Base-by-base conservation (phyloP, 2,797 vertebrate species). In the Chanos chanos region DNA sequence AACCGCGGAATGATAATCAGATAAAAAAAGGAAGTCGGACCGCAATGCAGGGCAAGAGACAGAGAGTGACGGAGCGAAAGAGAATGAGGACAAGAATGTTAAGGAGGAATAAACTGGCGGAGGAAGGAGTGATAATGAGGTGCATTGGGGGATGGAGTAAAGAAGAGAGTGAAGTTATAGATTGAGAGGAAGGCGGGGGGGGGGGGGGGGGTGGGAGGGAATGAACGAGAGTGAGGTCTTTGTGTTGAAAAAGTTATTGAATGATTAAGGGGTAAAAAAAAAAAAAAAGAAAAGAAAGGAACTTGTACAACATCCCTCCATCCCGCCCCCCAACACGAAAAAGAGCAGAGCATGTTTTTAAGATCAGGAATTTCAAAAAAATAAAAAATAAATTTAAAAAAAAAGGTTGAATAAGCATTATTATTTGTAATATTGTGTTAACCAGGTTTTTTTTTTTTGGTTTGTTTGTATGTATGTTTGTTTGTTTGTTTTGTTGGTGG, bases 391-490 rank as follows among this genome's bases (percentile, higher is more conserved):
- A n/a, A n/a, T n/a, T n/a, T 36, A 5, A 7, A 31, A 18, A 10
- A 6, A 16, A 36, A 25, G 12, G 49, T 60, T 16, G 36, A 50
- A 40, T 31, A 34, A 28, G 61, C 52, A 40, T 50, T 50, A 45
- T 56, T 64, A 50, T 43, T 10, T 54, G 56, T 59, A 66, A 22
- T 47, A n/a, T 78, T 73, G 56, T 73, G 69, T 74, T 72, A 31
- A 49, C 33, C 48, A 73, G 63, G 56, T 64, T 77, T 34, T 52
- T 52, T 24, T 22, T 40, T 19, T 6, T 54, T 33, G 61, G 13
- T 19, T 48, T 16, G 37, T 8, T 40, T 30, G 30, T 22, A 49
- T 31, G 39, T 39, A 37, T 39, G 49, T 18, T 50, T 30, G 57
- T 50, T 10, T 15, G 28, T 49, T 21, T 24, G 44, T 41, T 16